Evolutionary conservation across 2,113 vertebrate species (phyloP), one percentile per base, ranked within the genome.

Genomic region (Tetrax tetrax): DNA sequence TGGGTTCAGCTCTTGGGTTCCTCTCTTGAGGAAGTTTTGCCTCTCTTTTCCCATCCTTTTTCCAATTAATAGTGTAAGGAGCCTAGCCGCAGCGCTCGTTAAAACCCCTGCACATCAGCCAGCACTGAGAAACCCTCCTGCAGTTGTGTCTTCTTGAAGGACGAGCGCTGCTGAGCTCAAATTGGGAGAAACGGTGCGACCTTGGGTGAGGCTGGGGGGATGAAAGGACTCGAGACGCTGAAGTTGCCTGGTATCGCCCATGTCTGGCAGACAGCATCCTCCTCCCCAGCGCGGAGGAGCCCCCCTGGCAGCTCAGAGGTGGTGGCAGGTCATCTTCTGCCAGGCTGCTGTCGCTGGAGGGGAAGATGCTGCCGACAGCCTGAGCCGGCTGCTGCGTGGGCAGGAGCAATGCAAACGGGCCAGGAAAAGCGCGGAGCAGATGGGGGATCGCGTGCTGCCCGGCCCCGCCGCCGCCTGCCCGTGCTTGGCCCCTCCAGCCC

Each of bases 401-500:
- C 83, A 38, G 90, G 37, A 82, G 54, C 54, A 0, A 4, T 4
- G 15, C 77, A 64, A 86, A 35, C 29, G 20, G 57, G 23, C 14
- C 5, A 1, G 72, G 68, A 23, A 38, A 75, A 64, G 38, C 25
- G 79, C 5, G 10, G 79, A 65, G 79, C 69, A 78, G 54, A 50
- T 18, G 61, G 51, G 56, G 81, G 9, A 43, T 31, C 9, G 8
- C 0, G 2, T 91, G n/a, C 80, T 9, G 51, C 70, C 41, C 41
- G 4, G 50, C 21, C 0, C 7, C 12, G n/a, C 27, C 29, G 13
- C 43, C 25, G 7, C 27, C 48, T 2, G 4, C 43, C 21, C 0
- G 0, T 13, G 48, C 81, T 60, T 10, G 1, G 80, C 54, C 54
- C 38, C 29, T 81, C 56, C 72, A n/a, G 37, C 14, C 51, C 61